Evolutionary conservation across 2,888 invertebrate species (phyloP).

Genomic region (Trachelus tabidus): DNA sequence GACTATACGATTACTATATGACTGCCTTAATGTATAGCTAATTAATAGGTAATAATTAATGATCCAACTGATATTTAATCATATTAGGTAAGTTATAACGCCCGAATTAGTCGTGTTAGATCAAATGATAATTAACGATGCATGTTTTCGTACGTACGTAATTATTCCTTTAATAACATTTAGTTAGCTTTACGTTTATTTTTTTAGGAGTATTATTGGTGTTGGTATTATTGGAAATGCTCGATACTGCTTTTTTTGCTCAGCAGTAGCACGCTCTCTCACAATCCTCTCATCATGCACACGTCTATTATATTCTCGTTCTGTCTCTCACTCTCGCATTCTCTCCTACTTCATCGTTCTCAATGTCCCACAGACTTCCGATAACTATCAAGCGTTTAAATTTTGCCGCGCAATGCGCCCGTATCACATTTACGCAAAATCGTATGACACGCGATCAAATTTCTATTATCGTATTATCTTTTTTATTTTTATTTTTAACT

Average conservation of each 20-base stretch:
- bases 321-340: conserved; percentile 18
- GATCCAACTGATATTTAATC: conserved; percentile 5
- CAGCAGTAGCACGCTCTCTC: conserved; percentile 29
- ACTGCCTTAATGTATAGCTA: conserved; percentile 57
- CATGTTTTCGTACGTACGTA: conserved; percentile 34
- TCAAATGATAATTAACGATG: conserved; percentile 36
- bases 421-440: not conserved
- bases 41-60: conserved; percentile 46
- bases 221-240: conserved; percentile 59
- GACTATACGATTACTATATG: conserved; percentile 60
- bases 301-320: conserved; percentile 10
- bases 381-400: conserved; percentile 23
- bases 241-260: conserved; percentile 28
- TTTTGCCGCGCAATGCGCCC: not conserved
- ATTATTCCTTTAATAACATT: conserved; percentile 35
- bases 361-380: conserved; percentile 46
- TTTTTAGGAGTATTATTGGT: conserved; percentile 48
- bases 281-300: conserved; percentile 8
- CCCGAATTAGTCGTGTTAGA: conserved; percentile 30
- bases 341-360: conserved; percentile 39
- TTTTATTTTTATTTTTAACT: not conserved
- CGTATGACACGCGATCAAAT: conserved; percentile 12
- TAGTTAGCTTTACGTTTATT: conserved; percentile 33
- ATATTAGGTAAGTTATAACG: conserved; percentile 10
- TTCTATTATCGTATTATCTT: not conserved